Conservation (phyloP, 53 echinoderm and acorn worm species). For the Holothuria leucospilota region DNA sequence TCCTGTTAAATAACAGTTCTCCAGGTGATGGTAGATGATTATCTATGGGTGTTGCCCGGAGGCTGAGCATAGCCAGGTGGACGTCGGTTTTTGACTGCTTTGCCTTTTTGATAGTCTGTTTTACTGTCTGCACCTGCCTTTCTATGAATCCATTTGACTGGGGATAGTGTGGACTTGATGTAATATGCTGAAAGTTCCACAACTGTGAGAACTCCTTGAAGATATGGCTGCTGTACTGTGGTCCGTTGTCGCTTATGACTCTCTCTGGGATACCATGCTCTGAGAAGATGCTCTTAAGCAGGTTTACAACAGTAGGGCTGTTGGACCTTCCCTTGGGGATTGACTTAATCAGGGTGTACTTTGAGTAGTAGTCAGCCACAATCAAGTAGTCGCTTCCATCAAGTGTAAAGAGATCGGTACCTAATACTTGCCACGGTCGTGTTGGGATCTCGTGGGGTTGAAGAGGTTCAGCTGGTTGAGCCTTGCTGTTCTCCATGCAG, state of each 20-base stretch:
- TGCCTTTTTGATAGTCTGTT: slow-evolving; percentile 41
- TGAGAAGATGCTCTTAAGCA: too few species aligned
- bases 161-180: slow-evolving; percentile 66
- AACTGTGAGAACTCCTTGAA: slow-evolving; percentile 38
- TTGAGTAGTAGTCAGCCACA: slow-evolving; percentile 65
- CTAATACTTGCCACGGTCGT: slow-evolving; percentile 62
- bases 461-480: slow-evolving; percentile 54
- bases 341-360: slow-evolving; percentile 58
- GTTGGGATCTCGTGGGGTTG: slow-evolving; percentile 62
- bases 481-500: slow-evolving; percentile 47
- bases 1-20: slow-evolving; percentile 56
- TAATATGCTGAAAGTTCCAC: slow-evolving; percentile 57
- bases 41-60: slow-evolving; percentile 58
- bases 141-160: slow-evolving; percentile 59
- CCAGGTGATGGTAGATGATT: slow-evolving; percentile 48
- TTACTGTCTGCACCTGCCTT: slow-evolving; percentile 61
- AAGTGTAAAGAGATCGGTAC: slow-evolving; percentile 49
- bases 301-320: slow-evolving; percentile 58
- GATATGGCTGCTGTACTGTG: neutral
- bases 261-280: slow-evolving; percentile 64
- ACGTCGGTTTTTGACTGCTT: slow-evolving; percentile 29
- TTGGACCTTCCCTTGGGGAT: slow-evolving; percentile 37
- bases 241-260: slow-evolving; percentile 66
- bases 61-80: slow-evolving; percentile 48
- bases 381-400: slow-evolving; percentile 52